phyloP scores from a whole-genome alignment of 2,113 vertebrate species.

The Rhagologus leucostigma region DNA sequence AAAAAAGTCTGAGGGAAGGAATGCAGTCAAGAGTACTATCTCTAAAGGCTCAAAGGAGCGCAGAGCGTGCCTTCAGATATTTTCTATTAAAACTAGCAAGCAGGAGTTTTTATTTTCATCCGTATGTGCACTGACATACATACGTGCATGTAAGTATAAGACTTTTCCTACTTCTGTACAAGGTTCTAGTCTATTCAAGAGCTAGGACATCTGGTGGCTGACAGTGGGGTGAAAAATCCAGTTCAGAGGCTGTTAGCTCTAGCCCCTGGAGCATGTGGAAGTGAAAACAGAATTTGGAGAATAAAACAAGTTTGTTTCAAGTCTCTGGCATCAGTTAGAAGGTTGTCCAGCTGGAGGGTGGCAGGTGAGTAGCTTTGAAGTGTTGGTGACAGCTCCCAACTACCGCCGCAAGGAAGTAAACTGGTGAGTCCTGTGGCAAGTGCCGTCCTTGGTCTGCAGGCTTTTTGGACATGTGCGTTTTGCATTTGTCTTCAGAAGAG shows the following conservation, averaged over 20 bases:
- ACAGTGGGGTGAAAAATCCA: neutral
- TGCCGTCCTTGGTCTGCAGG: neutral
- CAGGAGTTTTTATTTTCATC: neutral
- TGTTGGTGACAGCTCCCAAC: neutral
- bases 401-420: rapidly evolving
- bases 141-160: neutral
- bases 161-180: neutral
- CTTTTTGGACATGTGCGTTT: neutral
- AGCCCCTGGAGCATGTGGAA: neutral
- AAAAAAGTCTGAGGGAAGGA: neutral
- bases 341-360: neutral
- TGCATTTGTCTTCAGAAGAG: neutral
- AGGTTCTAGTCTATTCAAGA: neutral
- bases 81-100: neutral
- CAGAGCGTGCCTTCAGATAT: neutral
- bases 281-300: neutral
- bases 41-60: neutral
- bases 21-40: neutral
- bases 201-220: neutral
- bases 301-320: neutral
- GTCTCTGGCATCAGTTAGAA: neutral
- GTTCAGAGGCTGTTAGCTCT: neutral
- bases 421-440: neutral
- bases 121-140: rapidly evolving
- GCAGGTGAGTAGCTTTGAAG: neutral